phyloP scores from a whole-genome alignment of 2,888 invertebrate species.

The Ischnus inquisitorius region DNA sequence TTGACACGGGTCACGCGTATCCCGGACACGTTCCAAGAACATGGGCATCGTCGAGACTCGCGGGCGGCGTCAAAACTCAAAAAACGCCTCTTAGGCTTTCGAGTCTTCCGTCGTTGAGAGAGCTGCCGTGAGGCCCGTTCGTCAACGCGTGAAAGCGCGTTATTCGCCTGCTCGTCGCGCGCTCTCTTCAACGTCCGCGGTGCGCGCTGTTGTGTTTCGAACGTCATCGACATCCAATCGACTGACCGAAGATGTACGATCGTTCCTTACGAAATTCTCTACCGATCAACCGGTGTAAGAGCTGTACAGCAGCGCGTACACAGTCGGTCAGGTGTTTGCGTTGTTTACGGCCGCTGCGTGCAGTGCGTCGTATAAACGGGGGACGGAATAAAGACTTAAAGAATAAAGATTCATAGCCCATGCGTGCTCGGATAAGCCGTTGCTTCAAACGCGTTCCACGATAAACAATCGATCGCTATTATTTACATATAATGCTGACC shows the following conservation, averaged over 20 bases:
- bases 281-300: not conserved
- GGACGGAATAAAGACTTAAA: not conserved
- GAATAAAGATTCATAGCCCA: not conserved
- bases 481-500: no score
- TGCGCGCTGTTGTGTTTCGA: not conserved
- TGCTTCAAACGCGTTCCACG: not conserved
- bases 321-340: not conserved
- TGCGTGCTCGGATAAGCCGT: not conserved
- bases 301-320: not conserved
- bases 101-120: not conserved
- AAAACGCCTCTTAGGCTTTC: not conserved
- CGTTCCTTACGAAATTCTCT: conserved; percentile 24
- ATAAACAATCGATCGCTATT: not conserved
- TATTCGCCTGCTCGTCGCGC: not conserved
- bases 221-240: conserved; percentile 28
- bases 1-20: conserved; percentile 22
- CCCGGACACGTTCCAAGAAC: conserved; percentile 22
- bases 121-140: not conserved
- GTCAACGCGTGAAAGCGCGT: conserved; percentile 21
- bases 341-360: conserved; percentile 1
- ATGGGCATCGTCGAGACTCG: conserved; percentile 2
- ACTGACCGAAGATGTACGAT: conserved; percentile 23
- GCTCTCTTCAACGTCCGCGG: not conserved
- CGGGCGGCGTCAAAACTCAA: not conserved
- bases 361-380: not conserved